Evolutionary conservation across 2,888 invertebrate genomes (phyloP).

Genomic region (Julus scandinavius): DNA sequence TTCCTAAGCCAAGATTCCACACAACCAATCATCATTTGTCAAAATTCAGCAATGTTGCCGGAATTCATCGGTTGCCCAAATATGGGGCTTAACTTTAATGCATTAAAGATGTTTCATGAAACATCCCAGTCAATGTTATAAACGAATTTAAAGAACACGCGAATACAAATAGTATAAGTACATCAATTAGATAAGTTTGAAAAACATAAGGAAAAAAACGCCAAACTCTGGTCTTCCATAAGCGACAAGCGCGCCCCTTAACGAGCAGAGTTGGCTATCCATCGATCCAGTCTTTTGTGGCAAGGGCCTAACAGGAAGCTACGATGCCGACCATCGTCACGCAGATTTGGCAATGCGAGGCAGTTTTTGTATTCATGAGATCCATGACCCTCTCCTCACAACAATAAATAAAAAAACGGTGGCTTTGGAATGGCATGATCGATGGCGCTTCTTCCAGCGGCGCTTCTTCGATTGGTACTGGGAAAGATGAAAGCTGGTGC

Average conservation of each 20-base stretch:
- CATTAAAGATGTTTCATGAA: no score
- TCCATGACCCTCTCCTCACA: constrained; percentile 22
- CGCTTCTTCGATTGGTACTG: constrained; percentile 5
- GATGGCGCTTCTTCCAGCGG: background rate
- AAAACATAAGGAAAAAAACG: no score
- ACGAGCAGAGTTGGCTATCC: background rate
- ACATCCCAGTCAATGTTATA: no score
- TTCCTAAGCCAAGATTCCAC: no score
- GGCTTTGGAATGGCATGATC: background rate
- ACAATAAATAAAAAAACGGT: background rate
- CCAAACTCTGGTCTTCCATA: background rate
- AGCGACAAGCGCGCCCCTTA: background rate
- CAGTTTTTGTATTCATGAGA: background rate
- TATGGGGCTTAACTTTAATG: no score
- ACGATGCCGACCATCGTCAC: background rate
- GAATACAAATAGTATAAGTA: no score
- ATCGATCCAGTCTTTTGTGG: background rate
- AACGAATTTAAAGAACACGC: no score
- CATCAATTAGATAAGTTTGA: no score
- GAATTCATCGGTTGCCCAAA: no score
- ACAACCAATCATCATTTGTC: no score
- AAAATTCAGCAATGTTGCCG: no score
- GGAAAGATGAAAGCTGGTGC: constrained; percentile 29
- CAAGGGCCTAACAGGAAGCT: background rate
- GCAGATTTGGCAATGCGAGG: no score